These are phyloP conservation scores for Cyclura pinguis DNA, from an alignment of 2,797 vertebrate species.

Conservation along the genomic window DNA sequence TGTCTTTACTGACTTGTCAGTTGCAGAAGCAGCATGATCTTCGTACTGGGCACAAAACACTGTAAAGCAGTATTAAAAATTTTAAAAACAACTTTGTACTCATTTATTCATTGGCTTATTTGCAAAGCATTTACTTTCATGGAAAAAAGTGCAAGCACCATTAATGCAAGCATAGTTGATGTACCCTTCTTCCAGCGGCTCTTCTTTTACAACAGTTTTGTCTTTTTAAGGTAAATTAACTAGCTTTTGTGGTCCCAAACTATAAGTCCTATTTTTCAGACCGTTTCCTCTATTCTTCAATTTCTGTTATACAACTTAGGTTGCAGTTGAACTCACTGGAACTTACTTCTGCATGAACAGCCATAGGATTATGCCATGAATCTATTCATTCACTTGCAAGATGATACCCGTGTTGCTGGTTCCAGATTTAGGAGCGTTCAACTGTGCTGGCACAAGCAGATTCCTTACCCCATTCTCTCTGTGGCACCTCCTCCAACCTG, in stretches of 20 bases:
- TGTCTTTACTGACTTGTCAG: neutral
- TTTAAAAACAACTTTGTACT: neutral
- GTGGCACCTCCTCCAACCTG: neutral
- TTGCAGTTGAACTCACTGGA: neutral
- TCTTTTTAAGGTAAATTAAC: neutral
- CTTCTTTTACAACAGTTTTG: neutral
- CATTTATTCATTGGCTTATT: neutral
- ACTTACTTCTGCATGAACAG: too few relatives aligned
- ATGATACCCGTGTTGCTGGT: neutral
- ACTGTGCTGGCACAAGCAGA: neutral
- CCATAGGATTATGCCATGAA: neutral
- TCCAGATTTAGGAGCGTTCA: neutral
- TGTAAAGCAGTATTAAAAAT: too few relatives aligned
- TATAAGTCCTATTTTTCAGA: neutral
- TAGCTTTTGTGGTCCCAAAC: neutral
- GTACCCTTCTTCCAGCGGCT: neutral
- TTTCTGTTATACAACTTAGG: neutral
- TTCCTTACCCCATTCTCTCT: neutral
- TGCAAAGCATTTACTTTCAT: neutral
- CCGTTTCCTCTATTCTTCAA: neutral
- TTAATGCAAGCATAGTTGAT: neutral
- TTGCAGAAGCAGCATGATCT: too few relatives aligned
- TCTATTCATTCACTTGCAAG: neutral
- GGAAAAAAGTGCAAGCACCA: neutral
- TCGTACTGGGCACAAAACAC: too few relatives aligned